Conservation (phyloP, 1,140 invertebrate species). For the Zophobas atratus region DNA sequence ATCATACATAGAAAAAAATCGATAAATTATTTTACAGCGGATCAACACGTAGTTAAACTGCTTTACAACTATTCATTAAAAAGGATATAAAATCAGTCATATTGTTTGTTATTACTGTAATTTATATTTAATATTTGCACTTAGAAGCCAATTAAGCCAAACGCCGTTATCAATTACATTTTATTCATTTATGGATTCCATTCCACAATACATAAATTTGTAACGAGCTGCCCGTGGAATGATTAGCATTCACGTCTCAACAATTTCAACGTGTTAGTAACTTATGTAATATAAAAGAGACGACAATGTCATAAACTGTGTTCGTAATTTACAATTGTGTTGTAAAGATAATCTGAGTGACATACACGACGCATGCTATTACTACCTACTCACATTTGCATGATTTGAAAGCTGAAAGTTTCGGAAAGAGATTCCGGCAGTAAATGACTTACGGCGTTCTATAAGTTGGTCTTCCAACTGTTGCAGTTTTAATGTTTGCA, state of each 20-base stretch:
- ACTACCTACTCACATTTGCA: not conserved
- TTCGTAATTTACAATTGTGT: conserved; percentile 15
- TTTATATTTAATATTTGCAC: not conserved
- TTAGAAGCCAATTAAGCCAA: not conserved
- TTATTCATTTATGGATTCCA: not conserved
- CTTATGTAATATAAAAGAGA: not conserved
- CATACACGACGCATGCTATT: not conserved
- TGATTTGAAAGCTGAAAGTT: not conserved
- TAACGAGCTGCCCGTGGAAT: not conserved
- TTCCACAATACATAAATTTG: not conserved
- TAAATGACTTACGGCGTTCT: no score
- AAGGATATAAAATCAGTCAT: no score
- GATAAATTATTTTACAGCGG: no score
- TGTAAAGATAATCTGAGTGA: conserved; percentile 1
- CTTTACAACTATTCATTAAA: no score
- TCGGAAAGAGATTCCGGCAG: no score
- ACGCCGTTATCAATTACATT: not conserved
- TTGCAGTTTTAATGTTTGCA: no score
- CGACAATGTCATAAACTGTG: conserved; percentile 9
- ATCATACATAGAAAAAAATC: no score
- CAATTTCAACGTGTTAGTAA: conserved; percentile 15
- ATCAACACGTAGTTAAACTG: no score
- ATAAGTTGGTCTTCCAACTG: no score
- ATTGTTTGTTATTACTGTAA: no score
- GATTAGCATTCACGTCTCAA: conserved; percentile 11